Evolutionary conservation across 2,113 vertebrate species (phyloP), one percentile per base, ranked within the genome.

Genomic region (Prionailurus viverrinus): DNA sequence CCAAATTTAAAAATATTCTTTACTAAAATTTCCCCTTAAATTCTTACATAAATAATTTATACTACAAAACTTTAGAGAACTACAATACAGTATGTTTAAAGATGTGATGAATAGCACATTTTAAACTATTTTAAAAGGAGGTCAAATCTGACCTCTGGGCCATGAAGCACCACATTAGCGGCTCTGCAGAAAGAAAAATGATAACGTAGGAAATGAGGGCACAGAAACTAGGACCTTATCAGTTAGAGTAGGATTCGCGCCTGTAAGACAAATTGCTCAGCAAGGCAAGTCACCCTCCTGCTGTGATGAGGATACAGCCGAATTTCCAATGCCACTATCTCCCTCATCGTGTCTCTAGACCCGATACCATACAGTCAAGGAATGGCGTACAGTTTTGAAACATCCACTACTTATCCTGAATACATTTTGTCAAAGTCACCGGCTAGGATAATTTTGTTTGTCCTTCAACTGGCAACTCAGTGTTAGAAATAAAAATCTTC

Each of bases 241-340:
- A 98, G 98, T 98, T 97, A 98, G 98, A 98, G 97, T 98, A 98
- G 97, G 98, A 99, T 98, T 98, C 98, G 98, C 98, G 98, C 99
- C 99, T 98, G 98, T 99, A 99, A 99, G 99, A 99, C 98, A 99
- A 99, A 99, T 98, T 99, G 98, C 98, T 99, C 98, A 98, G 98
- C 98, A 98, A 99, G 98, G 97, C 98, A 99, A 99, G 98, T 99
- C 99, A 98, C 98, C 98, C 98, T 99, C 99, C 99, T 0, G 98
- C 99, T 99, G 98, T 98, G 99, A 98, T 94, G 98, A 98, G 98
- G 98, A 98, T 98, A 98, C 65, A 98, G 98, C 97, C 98, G 98
- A 98, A 99, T 99, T 99, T 99, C 98, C 98, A 99, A 98, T 98
- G 98, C 97, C 96, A 97, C 96, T 96, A 98, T 99, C 99, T 98